A percentile compares a stretch with the other conserved stretches of the same genome.
phyloP scores from a whole-genome alignment of 2,113 vertebrate species.

The Amazona vittata region DNA sequence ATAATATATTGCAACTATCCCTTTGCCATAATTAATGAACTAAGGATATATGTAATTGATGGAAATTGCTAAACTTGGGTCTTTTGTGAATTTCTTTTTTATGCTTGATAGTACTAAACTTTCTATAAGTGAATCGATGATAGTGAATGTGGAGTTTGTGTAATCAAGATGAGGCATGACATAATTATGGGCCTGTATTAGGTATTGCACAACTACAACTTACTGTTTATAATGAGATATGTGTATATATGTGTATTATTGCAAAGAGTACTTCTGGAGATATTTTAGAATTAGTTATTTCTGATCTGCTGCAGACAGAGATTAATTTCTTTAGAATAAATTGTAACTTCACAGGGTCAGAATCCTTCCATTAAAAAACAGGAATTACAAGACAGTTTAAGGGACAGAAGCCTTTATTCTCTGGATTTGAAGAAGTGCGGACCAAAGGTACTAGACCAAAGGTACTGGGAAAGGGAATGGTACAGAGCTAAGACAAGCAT shows the following conservation, averaged over 20 bases:
- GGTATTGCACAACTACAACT: neutral
- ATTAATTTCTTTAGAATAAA: neutral
- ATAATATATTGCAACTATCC: neutral
- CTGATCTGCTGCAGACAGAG: neutral
- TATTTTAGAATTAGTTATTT: neutral
- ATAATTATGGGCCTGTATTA: neutral
- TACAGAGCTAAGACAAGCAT: neutral
- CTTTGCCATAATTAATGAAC: neutral
- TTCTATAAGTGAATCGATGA: neutral
- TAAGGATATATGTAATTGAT: neutral
- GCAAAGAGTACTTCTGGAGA: neutral
- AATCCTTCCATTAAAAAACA: neutral
- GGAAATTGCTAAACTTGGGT: fast-evolving
- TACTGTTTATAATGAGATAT: neutral
- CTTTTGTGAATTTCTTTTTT: neutral
- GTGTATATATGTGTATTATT: neutral
- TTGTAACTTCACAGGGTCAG: neutral
- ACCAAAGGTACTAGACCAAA: neutral
- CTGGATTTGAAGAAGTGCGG: neutral
- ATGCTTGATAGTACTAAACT: neutral
- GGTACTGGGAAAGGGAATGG: neutral
- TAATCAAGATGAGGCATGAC: neutral
- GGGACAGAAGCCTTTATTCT: neutral
- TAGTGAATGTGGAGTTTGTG: neutral
- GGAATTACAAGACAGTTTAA: neutral